Evolutionary conservation across 1,140 invertebrate genomes (phyloP).

Genomic region (Leptinotarsa lineolata): DNA sequence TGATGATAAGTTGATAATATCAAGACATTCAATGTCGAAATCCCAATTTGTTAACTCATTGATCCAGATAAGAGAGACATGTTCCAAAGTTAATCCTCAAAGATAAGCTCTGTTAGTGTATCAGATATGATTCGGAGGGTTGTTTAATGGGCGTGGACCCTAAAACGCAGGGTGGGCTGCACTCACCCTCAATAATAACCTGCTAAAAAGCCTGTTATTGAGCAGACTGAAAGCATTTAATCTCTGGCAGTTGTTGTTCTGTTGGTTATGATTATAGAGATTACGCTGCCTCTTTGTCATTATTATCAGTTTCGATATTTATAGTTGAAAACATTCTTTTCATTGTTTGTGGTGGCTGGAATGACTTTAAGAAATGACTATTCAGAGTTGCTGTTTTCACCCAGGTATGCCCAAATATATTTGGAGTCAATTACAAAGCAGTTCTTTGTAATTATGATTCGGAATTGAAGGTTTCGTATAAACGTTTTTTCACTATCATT

Average conservation of each 20-base stretch:
- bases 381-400: too few relatives aligned
- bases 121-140: slow-evolving; percentile 21
- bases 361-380: too few relatives aligned
- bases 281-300: slow-evolving; percentile 16
- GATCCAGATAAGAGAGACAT: slow-evolving; percentile 21
- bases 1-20: neutral
- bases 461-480: too few relatives aligned
- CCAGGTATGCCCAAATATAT: too few relatives aligned
- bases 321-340: neutral
- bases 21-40: slow-evolving; percentile 4
- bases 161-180: slow-evolving; percentile 34
- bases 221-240: slow-evolving; percentile 23
- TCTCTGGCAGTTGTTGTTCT: slow-evolving; percentile 13
- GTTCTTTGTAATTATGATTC: too few relatives aligned
- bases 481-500: too few relatives aligned
- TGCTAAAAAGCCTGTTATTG: slow-evolving; percentile 25
- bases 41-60: slow-evolving; percentile 22
- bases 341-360: too few relatives aligned
- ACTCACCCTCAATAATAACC: slow-evolving; percentile 34
- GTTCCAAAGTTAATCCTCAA: slow-evolving; percentile 20
- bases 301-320: neutral
- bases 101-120: slow-evolving; percentile 8
- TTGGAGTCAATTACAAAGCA: too few relatives aligned
- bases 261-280: slow-evolving; percentile 21
- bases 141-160: slow-evolving; percentile 25